Evolutionary conservation across 1,140 invertebrate species (phyloP), one percentile per base, ranked within the genome.

Genomic region (Conopomorpha cramerella): DNA sequence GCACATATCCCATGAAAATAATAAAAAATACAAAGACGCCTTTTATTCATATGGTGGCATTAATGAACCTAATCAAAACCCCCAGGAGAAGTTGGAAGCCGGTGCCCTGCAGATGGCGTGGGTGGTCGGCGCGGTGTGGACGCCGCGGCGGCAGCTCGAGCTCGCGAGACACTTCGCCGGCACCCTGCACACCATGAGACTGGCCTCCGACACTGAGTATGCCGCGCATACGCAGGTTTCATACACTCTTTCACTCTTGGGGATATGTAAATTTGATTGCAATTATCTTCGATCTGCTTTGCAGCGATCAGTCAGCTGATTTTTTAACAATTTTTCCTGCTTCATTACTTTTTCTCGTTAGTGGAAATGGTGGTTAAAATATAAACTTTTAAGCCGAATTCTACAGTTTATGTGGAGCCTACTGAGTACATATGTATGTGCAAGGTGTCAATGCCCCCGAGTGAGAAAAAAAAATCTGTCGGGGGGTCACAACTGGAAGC

Each of bases 91-190:
- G 16, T 28, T 73, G 31, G 47, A 67, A 44, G 47, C 60, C 0
- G 54, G 64, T 10, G 40, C 70, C 0, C 38, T 74, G 6, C 63
- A 72, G 43, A 68, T 74, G 67, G 57, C 53, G 1, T 74, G 70
- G 70, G 57, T 68, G 33, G 55, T 61, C 0, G 70, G 67, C 0
- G 65, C 70, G 0, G 54, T 66, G 7, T 74, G 70, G 70, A 74
- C 70, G 0, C 57, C 52, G 38, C 53, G 59, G 26, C 38, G 67
- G 2, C 70, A 74, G 33, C 3, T 36, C 8, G 65, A 74, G 14
- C 37, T 74, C 3, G 58, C 61, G 0, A 61, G 48, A 34, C 65
- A 67, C 14, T 70, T 74, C 41, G 36, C 61, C 1, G 70, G 67
- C 0, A 56, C 60, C 1, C 38, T 74, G 10, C 63, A 70, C 26